Percentiles rank a stretch among this genome's conserved stretches.
These are phyloP conservation scores for Alethe castanea DNA, from an alignment of 2,113 vertebrate species.

Conservation along the genomic window DNA sequence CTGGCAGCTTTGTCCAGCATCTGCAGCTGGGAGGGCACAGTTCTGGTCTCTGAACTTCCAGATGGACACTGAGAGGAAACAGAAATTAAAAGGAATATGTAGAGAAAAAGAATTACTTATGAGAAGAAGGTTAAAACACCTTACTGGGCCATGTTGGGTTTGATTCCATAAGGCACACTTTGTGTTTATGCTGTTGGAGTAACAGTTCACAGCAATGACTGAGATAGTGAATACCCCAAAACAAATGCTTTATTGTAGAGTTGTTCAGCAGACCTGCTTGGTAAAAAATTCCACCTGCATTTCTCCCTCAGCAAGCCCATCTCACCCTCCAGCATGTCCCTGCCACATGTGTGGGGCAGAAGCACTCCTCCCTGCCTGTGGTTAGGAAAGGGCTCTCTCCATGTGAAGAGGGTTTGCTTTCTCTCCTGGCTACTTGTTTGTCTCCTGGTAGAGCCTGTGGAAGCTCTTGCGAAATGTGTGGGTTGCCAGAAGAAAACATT, in stretches of 20 bases:
- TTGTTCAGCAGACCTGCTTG: background rate
- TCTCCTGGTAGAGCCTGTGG: background rate
- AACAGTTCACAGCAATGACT: background rate
- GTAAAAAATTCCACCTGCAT: background rate
- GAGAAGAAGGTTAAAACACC: background rate
- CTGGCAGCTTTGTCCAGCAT: background rate
- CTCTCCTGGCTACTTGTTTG: background rate
- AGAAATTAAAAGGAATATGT: background rate
- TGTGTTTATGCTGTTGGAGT: background rate
- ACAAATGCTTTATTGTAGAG: background rate
- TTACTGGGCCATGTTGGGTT: rapidly evolving
- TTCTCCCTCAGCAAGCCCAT: background rate
- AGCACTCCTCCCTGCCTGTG: background rate
- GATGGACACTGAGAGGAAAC: background rate
- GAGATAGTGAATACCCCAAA: background rate
- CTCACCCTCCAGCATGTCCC: background rate
- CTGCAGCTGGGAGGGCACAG: rapidly evolving
- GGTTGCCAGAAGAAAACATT: slow-evolving; percentile 14
- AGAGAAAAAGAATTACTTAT: background rate
- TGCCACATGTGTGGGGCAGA: background rate
- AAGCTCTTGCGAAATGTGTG: slow-evolving; percentile 13
- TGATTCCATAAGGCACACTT: background rate
- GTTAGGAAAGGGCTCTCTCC: background rate
- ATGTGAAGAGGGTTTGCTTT: background rate
- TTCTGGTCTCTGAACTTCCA: background rate